These are phyloP conservation scores for Acanthopleura granulata DNA, from an alignment of 2,888 invertebrate species.

Conservation along the genomic window DNA sequence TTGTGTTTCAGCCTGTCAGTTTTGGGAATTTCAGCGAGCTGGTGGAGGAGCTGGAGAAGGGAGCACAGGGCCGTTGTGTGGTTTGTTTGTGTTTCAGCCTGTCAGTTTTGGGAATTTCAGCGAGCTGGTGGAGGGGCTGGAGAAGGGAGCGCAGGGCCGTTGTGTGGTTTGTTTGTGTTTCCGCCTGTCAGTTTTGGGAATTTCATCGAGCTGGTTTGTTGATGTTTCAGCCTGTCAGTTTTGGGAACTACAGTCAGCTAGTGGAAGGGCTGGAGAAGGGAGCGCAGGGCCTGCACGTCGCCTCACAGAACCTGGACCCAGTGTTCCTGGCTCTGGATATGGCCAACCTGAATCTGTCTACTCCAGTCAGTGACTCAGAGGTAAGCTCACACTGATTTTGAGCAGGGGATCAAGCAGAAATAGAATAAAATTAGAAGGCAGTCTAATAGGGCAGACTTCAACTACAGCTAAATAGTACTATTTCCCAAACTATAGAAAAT, in stretches of 20 bases:
- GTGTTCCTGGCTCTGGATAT: slow-evolving; percentile 2
- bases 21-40: background rate
- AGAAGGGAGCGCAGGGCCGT: too few species aligned
- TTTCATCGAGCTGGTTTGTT: background rate
- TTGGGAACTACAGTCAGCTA: background rate
- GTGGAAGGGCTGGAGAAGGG: background rate
- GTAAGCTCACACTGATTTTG: background rate
- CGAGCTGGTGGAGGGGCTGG: too few species aligned
- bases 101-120: background rate
- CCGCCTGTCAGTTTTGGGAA: background rate
- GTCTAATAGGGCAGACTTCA: too few species aligned
- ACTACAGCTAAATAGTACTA: too few species aligned
- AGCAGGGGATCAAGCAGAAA: too few species aligned
- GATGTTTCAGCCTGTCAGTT: background rate
- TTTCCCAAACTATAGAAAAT: too few species aligned
- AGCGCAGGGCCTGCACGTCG: background rate
- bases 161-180: background rate
- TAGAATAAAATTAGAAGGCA: too few species aligned
- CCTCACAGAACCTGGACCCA: background rate
- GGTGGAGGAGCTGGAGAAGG: background rate
- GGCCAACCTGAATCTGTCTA: background rate
- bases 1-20: background rate
- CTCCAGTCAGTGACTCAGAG: background rate
- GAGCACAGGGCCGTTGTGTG: background rate
- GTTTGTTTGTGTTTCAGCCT: background rate